Evolutionary conservation across 2,888 invertebrate genomes (phyloP), one percentile per base, ranked within the genome.

Genomic region (Cabera pusaria): DNA sequence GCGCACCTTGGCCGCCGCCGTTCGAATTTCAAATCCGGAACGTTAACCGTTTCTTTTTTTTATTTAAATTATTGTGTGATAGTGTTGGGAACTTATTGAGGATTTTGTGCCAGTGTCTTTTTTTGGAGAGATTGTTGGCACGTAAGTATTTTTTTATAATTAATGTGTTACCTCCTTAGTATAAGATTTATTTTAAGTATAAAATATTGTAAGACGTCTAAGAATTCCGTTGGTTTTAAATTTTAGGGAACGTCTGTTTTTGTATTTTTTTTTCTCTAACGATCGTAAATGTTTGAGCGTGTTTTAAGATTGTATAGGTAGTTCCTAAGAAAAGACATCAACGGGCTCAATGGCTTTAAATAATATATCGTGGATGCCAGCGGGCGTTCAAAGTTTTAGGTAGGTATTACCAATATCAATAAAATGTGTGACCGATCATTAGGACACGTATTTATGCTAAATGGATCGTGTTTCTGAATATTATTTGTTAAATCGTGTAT

Each of bases 1-100:
- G 86, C 82, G 81, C 74, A 76, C 85, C 74, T 78, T 75, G 75
- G 75, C 71, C 73, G 69, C 62, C 70, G 73, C 74, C 82, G 82
- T 78, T 69, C 78, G 68, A 71, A 68, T 61, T 72, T 67, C 57
- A 64, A 70, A 71, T 59, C 47, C 69, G 65, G 72, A 68, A 70
- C 78, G 73, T 68, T 69, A 69, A 67, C 67, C 72, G 77, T 59
- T 69, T 43, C 26, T 44, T 32, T 63, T 68, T 70, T 59, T 52
- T 63, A 64, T 67, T 59, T 48, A 9, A 62, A 63, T 60, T 62
- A 60, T 57, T 59, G 47, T 59, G 85, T 86, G 85, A 64, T 57
- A 72, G 84, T 82, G 84, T 59, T 68, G 71, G 70, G 72, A 70
- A 79, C 69, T 68, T 58, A 55, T 64, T 66, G 59, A 81, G 85